phyloP scores from a whole-genome alignment of 2,797 vertebrate species.

The Pelochelys cantorii region DNA sequence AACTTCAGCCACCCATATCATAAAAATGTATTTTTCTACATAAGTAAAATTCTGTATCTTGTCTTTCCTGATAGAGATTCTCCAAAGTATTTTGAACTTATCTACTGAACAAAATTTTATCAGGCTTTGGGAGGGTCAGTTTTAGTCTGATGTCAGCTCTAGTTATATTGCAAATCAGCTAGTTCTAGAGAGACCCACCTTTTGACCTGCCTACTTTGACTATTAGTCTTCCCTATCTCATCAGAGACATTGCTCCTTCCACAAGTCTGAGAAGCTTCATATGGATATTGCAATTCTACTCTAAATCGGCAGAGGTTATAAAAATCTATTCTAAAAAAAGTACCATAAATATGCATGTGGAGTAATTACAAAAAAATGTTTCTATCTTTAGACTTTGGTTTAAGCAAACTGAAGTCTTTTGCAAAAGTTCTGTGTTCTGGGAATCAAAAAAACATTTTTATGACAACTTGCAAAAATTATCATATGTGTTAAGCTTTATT shows the following conservation, averaged over 20 bases:
- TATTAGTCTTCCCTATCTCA: background rate
- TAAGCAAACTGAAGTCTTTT: constrained; percentile 28
- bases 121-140: constrained; percentile 24
- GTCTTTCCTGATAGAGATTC: constrained; percentile 57
- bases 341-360: background rate
- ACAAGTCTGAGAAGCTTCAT: background rate
- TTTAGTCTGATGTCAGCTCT: background rate
- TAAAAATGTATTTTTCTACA: constrained; percentile 43
- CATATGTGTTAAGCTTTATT: constrained; percentile 45
- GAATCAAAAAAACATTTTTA: constrained; percentile 34
- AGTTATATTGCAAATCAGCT: background rate
- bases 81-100: constrained; percentile 57
- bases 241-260: background rate
- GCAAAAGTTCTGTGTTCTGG: constrained; percentile 41
- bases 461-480: constrained; percentile 42
- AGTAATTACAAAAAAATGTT: constrained; percentile 1
- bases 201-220: background rate
- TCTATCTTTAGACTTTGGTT: constrained; percentile 19
- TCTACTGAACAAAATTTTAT: constrained; percentile 31
- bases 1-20: background rate
- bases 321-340: background rate
- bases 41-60: constrained; percentile 63
- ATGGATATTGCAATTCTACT: constrained; percentile 28
- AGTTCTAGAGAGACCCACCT: background rate
- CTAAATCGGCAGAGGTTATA: constrained; percentile 22